Percentiles rank a stretch among this genome's conserved stretches.
These are phyloP conservation scores for Galerucella nymphaeae DNA, from an alignment of 2,888 invertebrate species.

Conservation along the genomic window DNA sequence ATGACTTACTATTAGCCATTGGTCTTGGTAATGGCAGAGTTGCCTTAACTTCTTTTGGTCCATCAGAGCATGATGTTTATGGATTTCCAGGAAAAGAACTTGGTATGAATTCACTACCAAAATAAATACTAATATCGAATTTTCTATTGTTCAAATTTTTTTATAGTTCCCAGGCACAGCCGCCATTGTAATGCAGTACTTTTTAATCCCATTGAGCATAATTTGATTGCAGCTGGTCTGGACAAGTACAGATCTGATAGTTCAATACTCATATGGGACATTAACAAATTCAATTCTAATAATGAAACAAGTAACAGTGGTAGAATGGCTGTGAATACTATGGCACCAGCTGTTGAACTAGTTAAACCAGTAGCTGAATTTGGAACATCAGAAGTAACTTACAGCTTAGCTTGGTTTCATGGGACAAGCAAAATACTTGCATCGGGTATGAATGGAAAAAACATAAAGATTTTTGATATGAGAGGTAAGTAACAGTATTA, in stretches of 20 bases:
- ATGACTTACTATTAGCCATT: conserved; percentile 85
- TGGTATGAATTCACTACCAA: conserved; percentile 65
- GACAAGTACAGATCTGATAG: conserved; percentile 92
- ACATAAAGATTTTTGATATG: conserved; percentile 88
- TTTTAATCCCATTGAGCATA: conserved; percentile 87
- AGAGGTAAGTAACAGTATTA: conserved; percentile 71
- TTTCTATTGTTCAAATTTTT: conserved; percentile 10
- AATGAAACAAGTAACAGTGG: conserved; percentile 52
- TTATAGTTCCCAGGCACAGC: conserved; percentile 82
- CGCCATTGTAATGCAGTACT: conserved; percentile 87
- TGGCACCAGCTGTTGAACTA: conserved; percentile 66
- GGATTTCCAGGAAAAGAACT: conserved; percentile 82
- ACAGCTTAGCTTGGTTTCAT: conserved; percentile 87
- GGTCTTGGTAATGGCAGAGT: conserved; percentile 93
- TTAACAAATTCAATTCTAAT: conserved; percentile 66
- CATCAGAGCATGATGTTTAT: conserved; percentile 71
- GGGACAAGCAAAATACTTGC: conserved; percentile 80
- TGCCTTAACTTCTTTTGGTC: conserved; percentile 79
- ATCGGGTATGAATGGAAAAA: conserved; percentile 91
- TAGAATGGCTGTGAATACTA: conserved; percentile 57
- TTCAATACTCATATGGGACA: conserved; percentile 92
- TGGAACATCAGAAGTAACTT: conserved; percentile 85
- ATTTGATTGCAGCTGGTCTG: conserved; percentile 86
- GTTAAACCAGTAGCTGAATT: conserved; percentile 77
- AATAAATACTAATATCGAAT: conserved; percentile 9